Conservation (phyloP, 1,140 invertebrate genomes). For the Bombus balteatus region DNA sequence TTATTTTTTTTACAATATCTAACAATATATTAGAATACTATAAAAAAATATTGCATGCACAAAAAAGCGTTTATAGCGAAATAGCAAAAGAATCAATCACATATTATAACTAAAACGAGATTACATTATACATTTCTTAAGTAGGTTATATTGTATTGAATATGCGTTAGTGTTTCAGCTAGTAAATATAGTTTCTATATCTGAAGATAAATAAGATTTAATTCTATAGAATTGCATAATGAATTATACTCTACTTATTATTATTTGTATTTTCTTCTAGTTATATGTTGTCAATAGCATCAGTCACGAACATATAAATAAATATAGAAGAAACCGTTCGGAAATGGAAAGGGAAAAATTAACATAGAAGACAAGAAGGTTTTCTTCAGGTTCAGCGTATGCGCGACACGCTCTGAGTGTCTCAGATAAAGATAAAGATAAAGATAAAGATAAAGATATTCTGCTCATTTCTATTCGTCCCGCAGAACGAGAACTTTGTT, state of each 20-base stretch:
- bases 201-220: background rate
- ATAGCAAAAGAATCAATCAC: background rate
- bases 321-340: too few species aligned
- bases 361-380: too few species aligned
- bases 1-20: background rate
- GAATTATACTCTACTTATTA: background rate
- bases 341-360: too few species aligned
- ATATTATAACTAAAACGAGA: background rate
- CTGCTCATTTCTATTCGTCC: too few species aligned
- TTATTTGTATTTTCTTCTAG: background rate
- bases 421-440: too few species aligned
- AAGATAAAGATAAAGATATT: too few species aligned
- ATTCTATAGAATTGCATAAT: background rate
- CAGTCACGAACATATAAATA: too few species aligned
- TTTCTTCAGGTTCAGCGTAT: too few species aligned
- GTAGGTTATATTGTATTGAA: background rate
- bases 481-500: too few species aligned
- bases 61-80: background rate
- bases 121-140: background rate
- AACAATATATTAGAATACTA: background rate
- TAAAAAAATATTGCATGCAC: background rate
- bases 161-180: too few species aligned
- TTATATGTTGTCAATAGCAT: background rate
- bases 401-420: too few species aligned
- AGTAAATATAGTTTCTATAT: background rate